phyloP scores from a whole-genome alignment of 1,140 invertebrate genomes.

The Conus ventricosus region DNA sequence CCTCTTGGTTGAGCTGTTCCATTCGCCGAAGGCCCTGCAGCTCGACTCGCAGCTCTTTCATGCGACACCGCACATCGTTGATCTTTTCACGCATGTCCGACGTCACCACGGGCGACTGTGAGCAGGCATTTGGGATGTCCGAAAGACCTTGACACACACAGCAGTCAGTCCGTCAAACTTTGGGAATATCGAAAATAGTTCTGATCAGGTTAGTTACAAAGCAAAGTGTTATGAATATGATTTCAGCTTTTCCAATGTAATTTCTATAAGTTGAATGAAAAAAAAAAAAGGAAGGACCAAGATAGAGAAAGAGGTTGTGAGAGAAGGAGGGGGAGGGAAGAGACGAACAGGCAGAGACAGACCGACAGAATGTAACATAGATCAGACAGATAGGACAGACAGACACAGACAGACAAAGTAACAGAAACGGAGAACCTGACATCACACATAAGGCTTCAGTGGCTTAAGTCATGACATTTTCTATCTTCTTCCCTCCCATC shows the following conservation, averaged over 20 bases:
- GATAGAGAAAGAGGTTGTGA: not conserved
- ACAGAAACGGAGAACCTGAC: not conserved
- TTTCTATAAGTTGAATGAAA: no score
- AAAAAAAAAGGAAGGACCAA: not conserved
- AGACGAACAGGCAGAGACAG: not conserved
- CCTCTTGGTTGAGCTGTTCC: constrained; percentile 92
- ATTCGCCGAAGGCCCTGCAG: constrained; percentile 90
- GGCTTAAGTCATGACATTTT: no score
- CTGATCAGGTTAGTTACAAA: not conserved
- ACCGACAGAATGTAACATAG: not conserved
- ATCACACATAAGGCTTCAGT: no score
- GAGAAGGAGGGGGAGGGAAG: not conserved
- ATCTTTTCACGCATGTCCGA: constrained; percentile 28
- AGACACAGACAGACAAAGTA: not conserved
- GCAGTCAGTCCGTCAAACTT: not conserved
- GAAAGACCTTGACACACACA: constrained; percentile 47
- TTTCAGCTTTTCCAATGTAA: no score
- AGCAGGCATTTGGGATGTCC: constrained; percentile 43
- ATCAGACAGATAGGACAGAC: not conserved
- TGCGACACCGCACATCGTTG: not conserved
- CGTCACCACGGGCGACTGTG: constrained; percentile 27
- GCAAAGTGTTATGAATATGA: no score
- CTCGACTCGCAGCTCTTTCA: constrained; percentile 79
- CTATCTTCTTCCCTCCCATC: no score
- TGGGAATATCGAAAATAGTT: not conserved